phyloP scores from a whole-genome alignment of 2,797 vertebrate genomes.

The Sphenopsis melanotis region DNA sequence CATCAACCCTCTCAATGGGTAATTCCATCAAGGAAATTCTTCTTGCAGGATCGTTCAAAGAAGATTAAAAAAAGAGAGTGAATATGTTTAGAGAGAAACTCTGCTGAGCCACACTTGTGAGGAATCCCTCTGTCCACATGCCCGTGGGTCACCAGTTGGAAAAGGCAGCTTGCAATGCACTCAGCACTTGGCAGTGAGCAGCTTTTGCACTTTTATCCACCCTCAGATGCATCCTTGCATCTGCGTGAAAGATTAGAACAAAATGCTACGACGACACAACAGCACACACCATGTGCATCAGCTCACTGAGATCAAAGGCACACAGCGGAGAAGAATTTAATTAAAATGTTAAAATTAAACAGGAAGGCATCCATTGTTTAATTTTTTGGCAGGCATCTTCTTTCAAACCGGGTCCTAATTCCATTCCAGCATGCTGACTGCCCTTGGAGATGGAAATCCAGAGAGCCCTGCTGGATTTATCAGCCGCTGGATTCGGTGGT shows the following conservation, averaged over 20 bases:
- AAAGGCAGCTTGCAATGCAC: neutral
- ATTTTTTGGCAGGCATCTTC: conserved; percentile 33
- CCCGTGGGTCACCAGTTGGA: neutral
- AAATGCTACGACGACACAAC: neutral
- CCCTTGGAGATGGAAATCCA: conserved; percentile 5
- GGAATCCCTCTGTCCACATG: neutral
- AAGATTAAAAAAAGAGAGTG: neutral
- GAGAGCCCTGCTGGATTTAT: neutral
- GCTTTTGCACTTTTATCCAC: neutral
- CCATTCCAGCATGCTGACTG: neutral
- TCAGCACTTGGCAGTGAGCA: neutral
- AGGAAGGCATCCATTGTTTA: conserved; percentile 52
- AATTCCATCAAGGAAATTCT: neutral
- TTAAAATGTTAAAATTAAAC: conserved; percentile 62
- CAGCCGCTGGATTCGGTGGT: neutral
- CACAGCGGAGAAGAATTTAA: conserved; percentile 39
- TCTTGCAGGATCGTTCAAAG: neutral
- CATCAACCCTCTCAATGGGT: neutral
- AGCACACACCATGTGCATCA: neutral
- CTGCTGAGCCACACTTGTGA: neutral
- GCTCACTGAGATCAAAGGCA: conserved; percentile 38
- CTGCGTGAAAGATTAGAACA: neutral
- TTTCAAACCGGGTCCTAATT: neutral
- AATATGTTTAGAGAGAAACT: neutral
- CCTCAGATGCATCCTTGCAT: neutral